These are phyloP conservation scores for Tiaroga cobitis DNA, from an alignment of 2,797 vertebrate species.

Conservation along the genomic window DNA sequence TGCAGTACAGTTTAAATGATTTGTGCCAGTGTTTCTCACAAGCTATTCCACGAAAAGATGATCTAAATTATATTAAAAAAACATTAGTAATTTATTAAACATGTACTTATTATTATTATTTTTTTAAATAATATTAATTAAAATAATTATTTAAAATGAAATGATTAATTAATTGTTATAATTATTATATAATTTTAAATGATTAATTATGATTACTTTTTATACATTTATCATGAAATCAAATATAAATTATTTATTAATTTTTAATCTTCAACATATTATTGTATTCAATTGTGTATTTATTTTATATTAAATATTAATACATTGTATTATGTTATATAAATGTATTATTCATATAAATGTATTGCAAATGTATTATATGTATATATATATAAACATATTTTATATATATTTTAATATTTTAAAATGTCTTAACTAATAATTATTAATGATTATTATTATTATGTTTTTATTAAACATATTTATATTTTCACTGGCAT, in stretches of 20 bases:
- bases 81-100: not conserved
- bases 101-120: not conserved
- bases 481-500: not conserved
- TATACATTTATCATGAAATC: not conserved
- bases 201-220: not conserved
- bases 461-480: not conserved
- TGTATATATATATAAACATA: not conserved
- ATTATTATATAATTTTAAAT: not conserved
- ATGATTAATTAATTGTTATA: no score
- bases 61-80: not conserved
- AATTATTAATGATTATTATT: no score
- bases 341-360: slow-evolving; percentile 1
- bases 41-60: not conserved
- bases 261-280: not conserved
- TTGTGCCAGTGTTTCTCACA: not conserved
- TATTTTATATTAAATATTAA: not conserved
- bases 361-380: not conserved
- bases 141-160: not conserved
- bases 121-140: not conserved
- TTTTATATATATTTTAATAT: not conserved
- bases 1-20: not conserved
- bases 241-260: not conserved
- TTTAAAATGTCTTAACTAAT: not conserved
- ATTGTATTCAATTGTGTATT: not conserved
- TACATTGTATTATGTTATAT: not conserved